Percentiles rank a stretch among this genome's conserved stretches.
Evolutionary conservation across 2,888 invertebrate genomes (phyloP).

Genomic region (Orthosia gothica): DNA sequence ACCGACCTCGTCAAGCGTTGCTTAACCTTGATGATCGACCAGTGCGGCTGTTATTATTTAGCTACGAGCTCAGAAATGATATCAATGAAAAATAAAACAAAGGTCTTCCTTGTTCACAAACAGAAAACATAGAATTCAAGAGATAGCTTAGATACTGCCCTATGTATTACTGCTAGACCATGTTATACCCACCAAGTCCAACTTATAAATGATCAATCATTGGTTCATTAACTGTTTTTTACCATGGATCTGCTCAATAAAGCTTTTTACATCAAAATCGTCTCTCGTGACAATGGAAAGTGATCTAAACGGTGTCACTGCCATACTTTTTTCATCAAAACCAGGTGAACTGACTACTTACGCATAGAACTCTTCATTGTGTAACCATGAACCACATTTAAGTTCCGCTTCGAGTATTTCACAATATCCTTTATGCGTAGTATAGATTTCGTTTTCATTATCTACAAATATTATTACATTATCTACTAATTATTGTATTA

Average conservation of each 20-base stretch:
- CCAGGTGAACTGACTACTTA: conserved; percentile 66
- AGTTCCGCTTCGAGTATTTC: conserved; percentile 53
- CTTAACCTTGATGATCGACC: too few relatives aligned
- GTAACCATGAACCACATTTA: conserved; percentile 80
- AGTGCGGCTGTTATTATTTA: too few relatives aligned
- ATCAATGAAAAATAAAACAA: too few relatives aligned
- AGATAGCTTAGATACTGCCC: not conserved
- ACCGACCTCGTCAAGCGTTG: too few relatives aligned
- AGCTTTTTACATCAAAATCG: conserved; percentile 52
- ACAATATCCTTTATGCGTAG: conserved; percentile 29
- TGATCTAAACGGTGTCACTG: conserved; percentile 77
- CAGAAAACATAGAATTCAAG: not conserved
- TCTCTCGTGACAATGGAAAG: conserved; percentile 70
- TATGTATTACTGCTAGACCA: not conserved
- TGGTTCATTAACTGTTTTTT: conserved; percentile 28
- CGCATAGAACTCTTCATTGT: conserved; percentile 70
- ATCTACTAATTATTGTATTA: not conserved
- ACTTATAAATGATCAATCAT: conserved; percentile 15
- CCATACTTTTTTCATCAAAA: conserved; percentile 69
- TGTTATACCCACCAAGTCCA: not conserved
- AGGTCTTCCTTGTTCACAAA: not conserved
- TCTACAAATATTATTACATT: conserved; percentile 26
- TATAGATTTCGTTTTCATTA: conserved; percentile 28
- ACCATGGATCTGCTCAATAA: conserved; percentile 8
- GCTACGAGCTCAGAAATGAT: not conserved